Evolutionary conservation across 2,113 vertebrate species (phyloP), one percentile per base, ranked within the genome.

Genomic region (Malurus melanocephalus): DNA sequence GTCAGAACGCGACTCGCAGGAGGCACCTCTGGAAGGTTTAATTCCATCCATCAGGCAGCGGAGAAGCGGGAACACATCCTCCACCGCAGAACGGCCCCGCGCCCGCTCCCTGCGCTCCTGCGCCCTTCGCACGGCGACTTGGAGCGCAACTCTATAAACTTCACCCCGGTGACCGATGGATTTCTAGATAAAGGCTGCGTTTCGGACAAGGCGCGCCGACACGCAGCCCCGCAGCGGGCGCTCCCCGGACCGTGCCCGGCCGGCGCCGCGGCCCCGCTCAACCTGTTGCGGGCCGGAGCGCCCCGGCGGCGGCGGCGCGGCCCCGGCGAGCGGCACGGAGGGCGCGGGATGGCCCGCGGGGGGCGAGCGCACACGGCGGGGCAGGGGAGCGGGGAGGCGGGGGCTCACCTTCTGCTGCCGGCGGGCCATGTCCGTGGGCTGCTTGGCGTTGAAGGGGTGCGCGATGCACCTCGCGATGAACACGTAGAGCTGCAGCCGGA

Each of bases 401-500:
- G 35, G 35, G 33, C 33, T 10, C 35, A 99, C 99, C 99, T 99
- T 99, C 96, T 99, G 99, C 96, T 99, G 99, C 95, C 99, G 97
- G 97, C 99, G 97, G 94, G 99, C 98, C 99, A 99, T 99, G 94
- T 99, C 99, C 19, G 99, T 99, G 80, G 99, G 99, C 94, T 99
- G 99, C 96, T 99, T 99, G 83, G 99, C 99, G 76, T 99, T 99
- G 93, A 99, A 99, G n/a, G 99, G 99, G 95, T 99, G 98, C 32
- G 99, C 99, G 94, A 99, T 99, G 97, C 99, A 99, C 79, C 99
- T 94, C 94, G 98, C 97, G 51, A 99, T 97, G 94, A 99, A 98
- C 45, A 98, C 98, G 59, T 99, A 99, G 6, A 99, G 98, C 97
- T 99, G 99, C 93, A 99, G 94, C 89, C 98, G 98, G 53, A 91